Conservation (phyloP, 2,113 vertebrate species). For the Syrrhaptes paradoxus region DNA sequence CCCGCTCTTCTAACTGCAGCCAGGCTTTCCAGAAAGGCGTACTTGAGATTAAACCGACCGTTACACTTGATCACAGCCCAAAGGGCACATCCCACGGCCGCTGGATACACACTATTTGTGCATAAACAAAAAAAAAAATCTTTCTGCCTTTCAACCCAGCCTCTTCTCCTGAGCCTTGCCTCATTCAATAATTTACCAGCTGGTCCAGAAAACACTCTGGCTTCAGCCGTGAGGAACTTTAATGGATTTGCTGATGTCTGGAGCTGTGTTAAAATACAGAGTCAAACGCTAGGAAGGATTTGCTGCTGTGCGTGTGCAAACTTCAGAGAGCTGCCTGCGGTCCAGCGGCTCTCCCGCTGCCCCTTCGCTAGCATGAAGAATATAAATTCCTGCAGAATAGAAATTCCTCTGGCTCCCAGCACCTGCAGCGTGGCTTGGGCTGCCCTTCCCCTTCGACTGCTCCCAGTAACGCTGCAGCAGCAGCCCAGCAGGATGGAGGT, state of each 20-base stretch:
- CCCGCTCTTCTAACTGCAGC: background rate
- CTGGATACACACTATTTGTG: background rate
- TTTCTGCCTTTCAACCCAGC: background rate
- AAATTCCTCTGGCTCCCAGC: background rate
- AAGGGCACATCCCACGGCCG: background rate
- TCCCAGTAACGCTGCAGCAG: background rate
- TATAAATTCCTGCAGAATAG: background rate
- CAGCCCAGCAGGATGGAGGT: background rate
- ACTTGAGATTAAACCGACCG: background rate
- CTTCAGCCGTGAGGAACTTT: background rate
- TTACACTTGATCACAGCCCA: background rate
- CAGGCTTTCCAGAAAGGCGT: background rate
- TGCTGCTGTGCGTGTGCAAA: background rate
- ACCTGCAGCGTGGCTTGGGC: background rate
- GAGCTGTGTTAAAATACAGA: background rate
- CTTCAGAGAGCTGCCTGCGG: background rate
- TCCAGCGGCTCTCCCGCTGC: background rate
- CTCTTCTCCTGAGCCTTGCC: background rate
- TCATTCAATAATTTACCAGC: background rate
- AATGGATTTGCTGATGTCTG: background rate
- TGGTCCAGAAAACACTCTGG: background rate
- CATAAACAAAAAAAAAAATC: background rate
- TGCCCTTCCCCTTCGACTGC: background rate
- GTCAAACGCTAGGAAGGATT: background rate
- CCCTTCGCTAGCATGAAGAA: rapidly evolving